Evolutionary conservation across 2,888 invertebrate genomes (phyloP).

Genomic region (Parnassius apollo): DNA sequence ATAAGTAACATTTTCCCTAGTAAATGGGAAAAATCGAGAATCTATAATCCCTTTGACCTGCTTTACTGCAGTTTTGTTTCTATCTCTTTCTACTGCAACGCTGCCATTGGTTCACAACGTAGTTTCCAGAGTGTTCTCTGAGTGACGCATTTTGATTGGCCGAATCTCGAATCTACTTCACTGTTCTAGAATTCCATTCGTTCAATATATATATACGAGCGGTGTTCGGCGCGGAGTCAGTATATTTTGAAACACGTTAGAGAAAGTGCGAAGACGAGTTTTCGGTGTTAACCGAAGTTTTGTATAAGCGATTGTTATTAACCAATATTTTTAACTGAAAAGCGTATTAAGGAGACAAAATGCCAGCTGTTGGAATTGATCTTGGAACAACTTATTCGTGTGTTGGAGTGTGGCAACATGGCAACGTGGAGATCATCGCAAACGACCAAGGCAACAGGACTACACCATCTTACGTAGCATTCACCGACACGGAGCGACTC

Average conservation of each 20-base stretch:
- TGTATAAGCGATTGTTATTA: slow-evolving; percentile 20
- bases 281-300: slow-evolving; percentile 22
- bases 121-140: slow-evolving; percentile 31
- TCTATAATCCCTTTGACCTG: background rate
- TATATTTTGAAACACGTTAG: slow-evolving; percentile 23
- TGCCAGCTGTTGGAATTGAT: no score
- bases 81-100: slow-evolving; percentile 72
- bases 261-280: slow-evolving; percentile 14
- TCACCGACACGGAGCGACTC: no score
- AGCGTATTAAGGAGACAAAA: slow-evolving; percentile 21
- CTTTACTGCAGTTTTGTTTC: background rate
- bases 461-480: no score
- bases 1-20: background rate
- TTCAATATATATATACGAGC: slow-evolving; percentile 20
- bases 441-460: no score
- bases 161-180: slow-evolving; percentile 84
- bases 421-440: no score
- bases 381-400: no score
- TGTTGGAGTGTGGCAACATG: no score
- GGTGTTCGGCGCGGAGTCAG: slow-evolving; percentile 27
- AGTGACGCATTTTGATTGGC: slow-evolving; percentile 71
- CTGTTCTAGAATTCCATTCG: slow-evolving; percentile 53
- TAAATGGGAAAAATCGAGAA: background rate
- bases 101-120: slow-evolving; percentile 87
- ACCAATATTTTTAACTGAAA: slow-evolving; percentile 18